A percentile compares a stretch with the other conserved stretches of the same genome.
These are phyloP conservation scores for Eupristina koningsbergeri DNA, from an alignment of 1,140 invertebrate genomes.

Conservation along the genomic window DNA sequence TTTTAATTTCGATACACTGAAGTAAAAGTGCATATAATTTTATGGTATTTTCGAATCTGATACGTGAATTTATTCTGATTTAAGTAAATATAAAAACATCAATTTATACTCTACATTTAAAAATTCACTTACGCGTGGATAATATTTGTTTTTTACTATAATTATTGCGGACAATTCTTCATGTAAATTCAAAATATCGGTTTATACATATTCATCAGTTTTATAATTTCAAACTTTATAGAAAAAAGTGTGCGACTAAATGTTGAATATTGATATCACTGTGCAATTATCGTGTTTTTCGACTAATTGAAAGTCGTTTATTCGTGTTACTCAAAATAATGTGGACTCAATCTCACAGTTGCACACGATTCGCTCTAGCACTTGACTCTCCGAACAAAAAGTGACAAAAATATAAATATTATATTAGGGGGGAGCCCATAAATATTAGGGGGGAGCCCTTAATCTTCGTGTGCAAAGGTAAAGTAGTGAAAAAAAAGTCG, in stretches of 20 bases:
- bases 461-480: neutral
- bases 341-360: too few species aligned
- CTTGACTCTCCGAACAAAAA: neutral
- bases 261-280: neutral
- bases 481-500: neutral
- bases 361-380: too few species aligned
- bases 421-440: neutral
- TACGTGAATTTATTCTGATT: neutral
- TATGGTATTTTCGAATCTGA: neutral
- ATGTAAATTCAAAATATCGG: neutral
- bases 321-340: too few species aligned
- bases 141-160: neutral
- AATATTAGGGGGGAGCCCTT: neutral
- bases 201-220: neutral
- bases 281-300: neutral
- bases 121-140: neutral
- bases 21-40: neutral
- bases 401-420: neutral
- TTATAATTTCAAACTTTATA: neutral
- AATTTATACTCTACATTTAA: neutral
- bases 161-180: neutral
- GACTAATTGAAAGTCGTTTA: too few species aligned
- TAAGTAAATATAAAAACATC: neutral
- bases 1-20: neutral
- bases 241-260: neutral